Evolutionary conservation across 2,113 vertebrate species (phyloP).

Genomic region (Scomber colias): DNA sequence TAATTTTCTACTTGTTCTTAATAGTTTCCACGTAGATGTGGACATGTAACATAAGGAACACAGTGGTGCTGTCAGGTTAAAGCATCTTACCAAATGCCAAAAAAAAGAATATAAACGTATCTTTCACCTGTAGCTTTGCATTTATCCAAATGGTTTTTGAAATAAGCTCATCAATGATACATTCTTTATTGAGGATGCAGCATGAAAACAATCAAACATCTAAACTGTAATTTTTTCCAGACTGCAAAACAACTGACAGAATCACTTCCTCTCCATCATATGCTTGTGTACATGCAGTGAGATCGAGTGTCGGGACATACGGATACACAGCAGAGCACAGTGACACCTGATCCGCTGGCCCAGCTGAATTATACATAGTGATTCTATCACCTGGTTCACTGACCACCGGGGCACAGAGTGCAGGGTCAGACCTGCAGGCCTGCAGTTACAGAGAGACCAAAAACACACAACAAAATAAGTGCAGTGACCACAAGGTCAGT

Average conservation of each 20-base stretch:
- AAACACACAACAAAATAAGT: constrained; percentile 14
- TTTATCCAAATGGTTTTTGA: background rate
- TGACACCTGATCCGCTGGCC: constrained; percentile 71
- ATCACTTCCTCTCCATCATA: constrained; percentile 19
- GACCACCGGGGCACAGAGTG: constrained; percentile 29
- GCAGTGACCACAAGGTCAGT: constrained; percentile 36
- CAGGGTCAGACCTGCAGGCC: constrained; percentile 30
- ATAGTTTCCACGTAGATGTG: background rate
- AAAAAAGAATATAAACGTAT: too few species aligned
- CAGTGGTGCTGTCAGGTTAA: background rate
- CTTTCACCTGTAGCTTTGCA: background rate
- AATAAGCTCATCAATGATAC: background rate
- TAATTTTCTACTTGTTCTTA: background rate
- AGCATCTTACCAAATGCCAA: background rate
- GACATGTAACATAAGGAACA: background rate
- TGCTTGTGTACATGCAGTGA: background rate
- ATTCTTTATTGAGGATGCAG: too few species aligned
- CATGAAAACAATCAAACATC: background rate
- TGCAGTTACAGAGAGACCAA: background rate
- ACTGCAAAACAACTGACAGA: background rate
- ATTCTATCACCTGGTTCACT: constrained; percentile 72
- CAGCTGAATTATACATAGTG: constrained; percentile 79
- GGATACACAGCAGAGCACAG: constrained; percentile 41
- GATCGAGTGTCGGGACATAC: constrained; percentile 64
- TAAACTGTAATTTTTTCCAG: background rate